Percentiles rank a stretch among this genome's conserved stretches.
These are phyloP conservation scores for Orbicella faveolata DNA, from an alignment of 64 coral and sea anemone genomes.

Conservation along the genomic window DNA sequence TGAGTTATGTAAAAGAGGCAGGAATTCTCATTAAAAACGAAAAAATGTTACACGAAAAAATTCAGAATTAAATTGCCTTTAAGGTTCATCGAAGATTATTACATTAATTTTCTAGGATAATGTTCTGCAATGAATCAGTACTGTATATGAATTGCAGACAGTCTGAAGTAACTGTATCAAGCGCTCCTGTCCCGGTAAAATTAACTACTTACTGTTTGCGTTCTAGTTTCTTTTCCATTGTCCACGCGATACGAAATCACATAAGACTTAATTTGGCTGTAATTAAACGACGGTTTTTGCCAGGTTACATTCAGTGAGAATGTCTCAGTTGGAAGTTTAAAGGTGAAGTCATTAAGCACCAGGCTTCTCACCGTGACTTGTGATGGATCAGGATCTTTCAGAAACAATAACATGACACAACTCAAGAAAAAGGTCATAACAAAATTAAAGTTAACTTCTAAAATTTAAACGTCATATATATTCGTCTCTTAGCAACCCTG, in stretches of 20 bases:
- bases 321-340: neutral
- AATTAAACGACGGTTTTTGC: conserved; percentile 37
- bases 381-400: neutral
- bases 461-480: too few relatives aligned
- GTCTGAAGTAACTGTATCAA: neutral
- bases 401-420: neutral
- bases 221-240: neutral
- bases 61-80: too few relatives aligned
- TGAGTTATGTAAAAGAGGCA: too few relatives aligned
- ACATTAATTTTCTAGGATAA: too few relatives aligned
- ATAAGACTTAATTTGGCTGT: conserved; percentile 20
- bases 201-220: neutral
- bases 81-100: too few relatives aligned
- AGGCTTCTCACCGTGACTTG: neutral
- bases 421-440: too few relatives aligned
- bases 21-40: too few relatives aligned
- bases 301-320: conserved; percentile 29
- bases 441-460: too few relatives aligned
- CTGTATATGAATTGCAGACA: too few relatives aligned
- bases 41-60: neutral
- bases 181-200: neutral
- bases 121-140: too few relatives aligned
- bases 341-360: neutral
- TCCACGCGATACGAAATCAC: neutral
- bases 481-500: too few relatives aligned